phyloP scores from a whole-genome alignment of 1,140 invertebrate genomes.

The Brachionus plicatilis region DNA sequence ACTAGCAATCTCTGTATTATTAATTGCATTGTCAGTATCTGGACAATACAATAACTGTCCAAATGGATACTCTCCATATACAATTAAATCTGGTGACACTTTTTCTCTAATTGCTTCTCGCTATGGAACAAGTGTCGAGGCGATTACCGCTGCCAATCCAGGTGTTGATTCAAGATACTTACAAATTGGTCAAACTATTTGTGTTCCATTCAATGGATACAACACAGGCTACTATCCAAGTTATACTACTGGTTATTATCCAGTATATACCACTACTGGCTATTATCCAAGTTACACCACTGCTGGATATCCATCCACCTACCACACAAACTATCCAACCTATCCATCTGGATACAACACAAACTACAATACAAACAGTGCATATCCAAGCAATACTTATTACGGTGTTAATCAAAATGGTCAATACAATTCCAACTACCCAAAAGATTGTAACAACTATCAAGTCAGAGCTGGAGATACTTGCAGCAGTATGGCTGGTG shows the following conservation, averaged over 20 bases:
- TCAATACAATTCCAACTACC: neutral
- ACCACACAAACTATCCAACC: neutral
- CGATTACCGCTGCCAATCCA: neutral
- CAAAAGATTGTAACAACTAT: neutral
- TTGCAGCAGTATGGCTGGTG: neutral
- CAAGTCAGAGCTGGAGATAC: neutral
- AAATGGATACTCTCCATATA: neutral
- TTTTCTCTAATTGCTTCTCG: neutral
- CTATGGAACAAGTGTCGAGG: neutral
- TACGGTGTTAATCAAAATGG: neutral
- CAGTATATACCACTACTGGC: neutral
- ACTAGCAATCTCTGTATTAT: neutral
- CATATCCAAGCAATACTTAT: neutral
- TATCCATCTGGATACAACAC: neutral
- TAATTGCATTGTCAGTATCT: neutral
- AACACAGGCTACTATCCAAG: neutral
- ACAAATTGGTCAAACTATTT: neutral
- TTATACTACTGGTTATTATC: neutral
- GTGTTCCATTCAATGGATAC: neutral
- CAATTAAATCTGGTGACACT: neutral
- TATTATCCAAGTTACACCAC: too few species aligned
- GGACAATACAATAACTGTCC: neutral
- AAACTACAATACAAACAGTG: neutral
- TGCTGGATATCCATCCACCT: neutral
- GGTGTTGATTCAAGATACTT: slow-evolving; percentile 1